Evolutionary conservation across 2,888 invertebrate genomes (phyloP).

Genomic region (Suillia variegata): DNA sequence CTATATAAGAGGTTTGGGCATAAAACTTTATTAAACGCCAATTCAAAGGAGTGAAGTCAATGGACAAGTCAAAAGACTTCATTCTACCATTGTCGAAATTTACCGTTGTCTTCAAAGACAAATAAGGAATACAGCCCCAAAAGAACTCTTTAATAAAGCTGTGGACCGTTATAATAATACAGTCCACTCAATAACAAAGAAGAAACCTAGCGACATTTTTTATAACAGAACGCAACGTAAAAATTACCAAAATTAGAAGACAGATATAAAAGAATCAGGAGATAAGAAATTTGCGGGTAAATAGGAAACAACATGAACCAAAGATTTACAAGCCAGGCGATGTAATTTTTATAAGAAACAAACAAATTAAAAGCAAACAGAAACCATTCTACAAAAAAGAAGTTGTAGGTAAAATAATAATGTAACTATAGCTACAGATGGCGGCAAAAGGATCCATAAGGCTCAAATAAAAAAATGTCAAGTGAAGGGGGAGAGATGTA

Average conservation of each 20-base stretch:
- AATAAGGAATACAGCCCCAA: background rate
- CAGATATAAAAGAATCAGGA: constrained; percentile 7
- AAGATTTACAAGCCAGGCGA: no score
- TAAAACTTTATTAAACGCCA: constrained; percentile 1
- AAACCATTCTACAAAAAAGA: constrained; percentile 6
- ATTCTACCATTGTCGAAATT: constrained; percentile 10
- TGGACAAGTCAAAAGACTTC: constrained; percentile 9
- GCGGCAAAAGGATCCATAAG: no score
- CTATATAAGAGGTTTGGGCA: constrained; percentile 13
- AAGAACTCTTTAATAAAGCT: background rate
- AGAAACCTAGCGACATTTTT: constrained; percentile 19
- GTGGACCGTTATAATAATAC: background rate
- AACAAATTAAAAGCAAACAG: constrained; percentile 9
- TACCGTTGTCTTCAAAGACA: background rate
- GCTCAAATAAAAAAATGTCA: no score
- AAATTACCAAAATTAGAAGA: constrained; percentile 8
- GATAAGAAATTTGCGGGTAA: background rate
- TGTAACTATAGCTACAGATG: background rate
- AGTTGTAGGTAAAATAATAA: constrained; percentile 9
- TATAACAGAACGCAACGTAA: constrained; percentile 3
- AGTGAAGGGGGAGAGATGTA: no score
- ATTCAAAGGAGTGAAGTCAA: constrained; percentile 13
- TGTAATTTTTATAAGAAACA: no score
- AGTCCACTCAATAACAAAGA: background rate
- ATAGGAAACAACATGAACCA: background rate